Base-by-base conservation (phyloP, 2,113 vertebrate species). In the Oreochromis niloticus region DNA sequence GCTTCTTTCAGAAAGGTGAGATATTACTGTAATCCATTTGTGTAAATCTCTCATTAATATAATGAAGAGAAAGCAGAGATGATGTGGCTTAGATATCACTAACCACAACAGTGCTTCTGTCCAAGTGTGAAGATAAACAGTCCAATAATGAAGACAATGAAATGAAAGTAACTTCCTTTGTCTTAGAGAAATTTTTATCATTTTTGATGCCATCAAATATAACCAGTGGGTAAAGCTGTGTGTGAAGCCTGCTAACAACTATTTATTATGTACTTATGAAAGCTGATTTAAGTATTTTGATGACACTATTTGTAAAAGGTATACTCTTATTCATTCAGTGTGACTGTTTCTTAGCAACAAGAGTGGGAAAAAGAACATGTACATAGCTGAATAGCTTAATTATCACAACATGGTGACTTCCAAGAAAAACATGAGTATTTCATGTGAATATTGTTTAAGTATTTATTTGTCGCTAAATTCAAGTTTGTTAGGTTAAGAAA, bases 21-120 rank as follows among this genome's bases (percentile, higher is more conserved):
- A 32, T 85, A 30, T 78, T 13, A n/a, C 50, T 85, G 63, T 27
- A 34, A 87, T 57, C 43, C 1, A 2, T 30, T 86, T 27, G 78
- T 32, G 48, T 57, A 9, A 71, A 91, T 85, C 84, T 85, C 92
- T 93, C 87, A 90, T 90, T 79, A 91, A 95, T 89, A 89, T 87
- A 85, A 82, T 84, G 84, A 94, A 91, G 87, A 83, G 88, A 95
- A 93, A 92, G 91, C 52, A 3, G 32, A 14, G 36, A 80, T 83
- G 81, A 83, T 39, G 84, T 75, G 13, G 87, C 48, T 43, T 87
- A 88, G 87, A 89, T 78, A 87, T 83, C 68, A 79, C 46, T 75
- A 71, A 85, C 85, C 75, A 83, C 55, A 46, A 87, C 87, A 41
- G 55, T 80, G 83, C 89, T 85, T 89, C 86, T 89, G 86, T 92